Percentiles rank a stretch among this genome's conserved stretches.
These are phyloP conservation scores for Hirundichthys speculiger DNA, from an alignment of 2,113 vertebrate genomes.

Conservation along the genomic window DNA sequence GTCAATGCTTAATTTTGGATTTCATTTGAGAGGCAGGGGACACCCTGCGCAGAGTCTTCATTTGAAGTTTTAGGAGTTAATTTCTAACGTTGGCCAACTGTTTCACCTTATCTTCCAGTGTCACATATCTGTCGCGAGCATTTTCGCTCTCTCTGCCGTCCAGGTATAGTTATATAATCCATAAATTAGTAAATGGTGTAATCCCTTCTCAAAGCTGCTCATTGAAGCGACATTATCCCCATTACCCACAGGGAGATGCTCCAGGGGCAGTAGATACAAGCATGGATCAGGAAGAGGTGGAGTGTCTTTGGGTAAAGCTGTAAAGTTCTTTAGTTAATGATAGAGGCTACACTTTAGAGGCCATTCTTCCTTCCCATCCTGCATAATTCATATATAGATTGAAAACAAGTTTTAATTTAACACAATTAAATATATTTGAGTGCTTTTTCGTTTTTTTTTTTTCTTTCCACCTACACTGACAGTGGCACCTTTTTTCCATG, in stretches of 20 bases:
- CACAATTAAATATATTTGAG: too few species aligned
- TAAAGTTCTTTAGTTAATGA: constrained; percentile 32
- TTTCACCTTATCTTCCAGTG: constrained; percentile 1
- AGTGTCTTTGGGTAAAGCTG: constrained; percentile 13
- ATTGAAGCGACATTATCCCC: constrained; percentile 46
- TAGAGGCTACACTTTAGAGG: neutral
- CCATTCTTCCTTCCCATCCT: neutral
- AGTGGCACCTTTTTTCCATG: neutral
- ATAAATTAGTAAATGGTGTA: constrained; percentile 54
- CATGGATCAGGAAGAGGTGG: constrained; percentile 50
- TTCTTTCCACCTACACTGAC: neutral
- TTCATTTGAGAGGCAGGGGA: too few species aligned
- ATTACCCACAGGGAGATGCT: constrained; percentile 26
- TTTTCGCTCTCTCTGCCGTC: constrained; percentile 18
- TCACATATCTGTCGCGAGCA: neutral
- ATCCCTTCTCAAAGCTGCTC: constrained; percentile 36
- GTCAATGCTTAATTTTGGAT: too few species aligned
- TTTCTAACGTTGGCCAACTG: too few species aligned
- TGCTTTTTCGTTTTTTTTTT: neutral
- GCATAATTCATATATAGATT: neutral
- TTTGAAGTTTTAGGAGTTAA: too few species aligned
- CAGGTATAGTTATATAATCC: constrained; percentile 29
- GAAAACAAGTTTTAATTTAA: neutral
- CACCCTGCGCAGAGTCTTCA: too few species aligned
- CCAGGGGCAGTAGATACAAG: constrained; percentile 32